A percentile compares a stretch with the other conserved stretches of the same genome.
phyloP scores from a whole-genome alignment of 2,113 vertebrate species.

The Nesospiza acunhae region DNA sequence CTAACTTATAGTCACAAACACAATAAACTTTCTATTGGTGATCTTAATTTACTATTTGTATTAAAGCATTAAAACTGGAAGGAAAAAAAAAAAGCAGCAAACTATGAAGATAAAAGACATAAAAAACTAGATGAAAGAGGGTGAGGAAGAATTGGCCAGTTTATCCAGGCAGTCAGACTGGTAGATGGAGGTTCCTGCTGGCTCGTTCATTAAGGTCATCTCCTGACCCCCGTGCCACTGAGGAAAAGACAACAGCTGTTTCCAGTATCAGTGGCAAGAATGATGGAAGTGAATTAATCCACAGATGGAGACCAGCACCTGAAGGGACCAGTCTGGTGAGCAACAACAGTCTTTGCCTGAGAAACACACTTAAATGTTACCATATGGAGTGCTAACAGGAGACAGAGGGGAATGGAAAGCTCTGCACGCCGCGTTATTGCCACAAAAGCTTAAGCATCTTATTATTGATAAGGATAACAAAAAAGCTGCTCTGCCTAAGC shows the following conservation, averaged over 20 bases:
- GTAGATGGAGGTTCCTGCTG: not conserved
- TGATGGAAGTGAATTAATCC: conserved; percentile 63
- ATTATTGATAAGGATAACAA: conserved; percentile 54
- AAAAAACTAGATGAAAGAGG: not conserved
- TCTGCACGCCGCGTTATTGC: not conserved
- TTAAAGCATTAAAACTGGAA: not conserved
- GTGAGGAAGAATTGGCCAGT: not conserved
- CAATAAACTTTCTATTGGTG: not conserved
- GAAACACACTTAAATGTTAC: conserved; percentile 52
- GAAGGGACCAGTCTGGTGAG: conserved; percentile 60
- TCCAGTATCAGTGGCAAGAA: conserved; percentile 44
- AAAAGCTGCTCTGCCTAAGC: not conserved
- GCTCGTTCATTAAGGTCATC: conserved; percentile 57
- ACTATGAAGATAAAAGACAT: not conserved
- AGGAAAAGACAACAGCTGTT: conserved; percentile 68
- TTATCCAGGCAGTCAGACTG: not conserved
- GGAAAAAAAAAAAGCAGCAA: not conserved
- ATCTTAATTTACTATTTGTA: not conserved
- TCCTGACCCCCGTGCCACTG: conserved; percentile 23
- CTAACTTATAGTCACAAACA: not conserved
- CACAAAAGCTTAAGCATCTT: not conserved
- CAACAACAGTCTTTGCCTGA: conserved; percentile 33
- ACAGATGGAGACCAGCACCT: conserved; percentile 65
- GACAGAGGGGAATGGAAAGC: conserved; percentile 42
- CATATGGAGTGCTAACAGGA: conserved; percentile 59